Percentiles rank a stretch among this genome's conserved stretches.
Conservation (phyloP, 2,888 invertebrate species). For the Tenodera sinensis region DNA sequence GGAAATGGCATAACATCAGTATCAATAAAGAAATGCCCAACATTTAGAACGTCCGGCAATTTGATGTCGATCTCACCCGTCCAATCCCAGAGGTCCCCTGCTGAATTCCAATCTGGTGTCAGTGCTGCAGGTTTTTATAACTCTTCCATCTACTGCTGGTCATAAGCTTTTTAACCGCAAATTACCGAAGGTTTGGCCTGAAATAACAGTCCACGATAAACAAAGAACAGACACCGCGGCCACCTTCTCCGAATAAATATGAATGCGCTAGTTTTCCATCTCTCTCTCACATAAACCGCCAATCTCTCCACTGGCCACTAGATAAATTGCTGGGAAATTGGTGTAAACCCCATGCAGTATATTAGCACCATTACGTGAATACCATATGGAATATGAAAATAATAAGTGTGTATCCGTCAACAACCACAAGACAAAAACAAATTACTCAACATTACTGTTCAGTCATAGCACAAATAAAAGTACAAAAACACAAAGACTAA, state of each 20-base stretch:
- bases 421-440: neutral
- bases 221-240: neutral
- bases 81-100: neutral
- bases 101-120: neutral
- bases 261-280: neutral
- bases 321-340: neutral
- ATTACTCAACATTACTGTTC: neutral
- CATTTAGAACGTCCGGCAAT: neutral
- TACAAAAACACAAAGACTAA: too few species aligned
- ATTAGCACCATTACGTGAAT: neutral
- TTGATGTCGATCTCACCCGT: neutral
- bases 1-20: neutral
- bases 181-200: neutral
- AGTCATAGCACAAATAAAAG: too few species aligned
- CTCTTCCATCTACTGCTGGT: neutral
- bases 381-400: neutral
- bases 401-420: neutral
- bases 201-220: neutral
- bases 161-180: neutral
- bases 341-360: neutral
- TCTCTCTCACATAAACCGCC: neutral
- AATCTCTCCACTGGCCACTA: neutral
- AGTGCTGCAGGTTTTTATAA: neutral
- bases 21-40: neutral
- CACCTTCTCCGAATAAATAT: neutral